A percentile compares a stretch with the other conserved stretches of the same genome.
Evolutionary conservation across 2,797 vertebrate species (phyloP).

Genomic region (Sebastes alutus): DNA sequence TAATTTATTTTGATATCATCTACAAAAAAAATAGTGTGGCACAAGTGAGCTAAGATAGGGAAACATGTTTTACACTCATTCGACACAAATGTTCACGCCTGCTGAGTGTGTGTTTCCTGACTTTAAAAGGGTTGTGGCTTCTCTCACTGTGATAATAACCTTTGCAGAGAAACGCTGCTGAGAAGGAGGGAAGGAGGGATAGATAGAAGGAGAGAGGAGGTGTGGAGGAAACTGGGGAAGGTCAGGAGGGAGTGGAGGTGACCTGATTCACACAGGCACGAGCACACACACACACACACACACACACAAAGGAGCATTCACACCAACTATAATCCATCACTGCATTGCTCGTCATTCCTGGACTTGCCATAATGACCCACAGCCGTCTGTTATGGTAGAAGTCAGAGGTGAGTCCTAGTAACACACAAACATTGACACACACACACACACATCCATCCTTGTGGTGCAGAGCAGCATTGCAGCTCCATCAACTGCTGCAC

Average conservation of each 20-base stretch:
- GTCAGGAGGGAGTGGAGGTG: conserved; percentile 71
- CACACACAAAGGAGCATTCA: conserved; percentile 2
- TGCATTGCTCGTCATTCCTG: conserved; percentile 39
- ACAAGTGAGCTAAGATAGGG: background rate
- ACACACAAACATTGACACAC: conserved; percentile 2
- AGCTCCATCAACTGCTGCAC: conserved; percentile 33
- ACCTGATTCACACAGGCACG: conserved; percentile 59
- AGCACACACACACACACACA: conserved; percentile 2
- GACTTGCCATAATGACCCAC: conserved; percentile 49
- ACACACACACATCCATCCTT: background rate
- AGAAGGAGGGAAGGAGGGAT: conserved; percentile 11
- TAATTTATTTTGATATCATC: conserved; percentile 9
- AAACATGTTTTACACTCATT: background rate
- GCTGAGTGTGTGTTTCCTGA: background rate
- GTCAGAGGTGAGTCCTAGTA: conserved; percentile 54
- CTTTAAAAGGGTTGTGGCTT: conserved; percentile 16
- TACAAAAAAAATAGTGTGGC: background rate
- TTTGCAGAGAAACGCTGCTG: conserved; percentile 31
- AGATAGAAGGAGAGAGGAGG: conserved; percentile 35
- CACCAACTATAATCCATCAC: conserved; percentile 60
- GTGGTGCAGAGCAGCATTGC: conserved; percentile 29
- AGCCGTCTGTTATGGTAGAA: conserved; percentile 49
- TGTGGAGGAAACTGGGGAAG: conserved; percentile 56
- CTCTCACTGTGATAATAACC: conserved; percentile 39
- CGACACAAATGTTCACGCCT: background rate